A percentile compares a stretch with the other conserved stretches of the same genome.
phyloP scores from a whole-genome alignment of 2,888 invertebrate genomes.

The Volucella zonaria region DNA sequence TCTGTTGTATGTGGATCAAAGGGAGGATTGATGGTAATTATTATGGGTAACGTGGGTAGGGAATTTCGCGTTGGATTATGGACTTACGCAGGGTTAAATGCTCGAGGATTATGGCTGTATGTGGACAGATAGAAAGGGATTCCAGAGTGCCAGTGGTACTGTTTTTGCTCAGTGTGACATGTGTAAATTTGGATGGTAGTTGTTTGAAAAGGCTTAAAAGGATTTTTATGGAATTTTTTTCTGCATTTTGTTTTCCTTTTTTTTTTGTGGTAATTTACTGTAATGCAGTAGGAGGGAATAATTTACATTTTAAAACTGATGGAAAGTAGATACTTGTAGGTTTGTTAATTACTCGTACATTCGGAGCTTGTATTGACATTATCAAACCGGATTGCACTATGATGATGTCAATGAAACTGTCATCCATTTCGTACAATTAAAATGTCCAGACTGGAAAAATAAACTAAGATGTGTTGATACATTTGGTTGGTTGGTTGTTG shows the following conservation, averaged over 20 bases:
- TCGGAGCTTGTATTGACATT: too few species aligned
- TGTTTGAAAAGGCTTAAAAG: conserved; percentile 16
- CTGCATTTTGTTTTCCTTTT: neutral
- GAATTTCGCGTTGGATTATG: conserved; percentile 38
- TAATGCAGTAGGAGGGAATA: too few species aligned
- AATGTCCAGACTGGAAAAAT: too few species aligned
- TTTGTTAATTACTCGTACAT: too few species aligned
- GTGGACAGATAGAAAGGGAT: conserved; percentile 8
- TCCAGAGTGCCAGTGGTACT: neutral
- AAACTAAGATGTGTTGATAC: too few species aligned
- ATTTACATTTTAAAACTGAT: too few species aligned
- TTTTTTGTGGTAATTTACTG: neutral
- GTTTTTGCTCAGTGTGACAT: conserved; percentile 13
- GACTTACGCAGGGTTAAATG: conserved; percentile 33
- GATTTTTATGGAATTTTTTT: neutral
- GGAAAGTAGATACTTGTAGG: too few species aligned
- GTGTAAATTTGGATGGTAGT: conserved; percentile 12
- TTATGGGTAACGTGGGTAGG: conserved; percentile 40
- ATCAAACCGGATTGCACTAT: too few species aligned
- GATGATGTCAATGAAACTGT: too few species aligned
- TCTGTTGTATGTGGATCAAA: conserved; percentile 33
- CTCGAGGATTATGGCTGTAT: conserved; percentile 5
- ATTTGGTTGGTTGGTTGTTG: too few species aligned
- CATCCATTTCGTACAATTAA: too few species aligned
- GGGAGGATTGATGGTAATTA: conserved; percentile 47